Percentiles rank a stretch among this genome's conserved stretches.
Evolutionary conservation across 2,113 vertebrate genomes (phyloP).

Genomic region (Amphiprion ocellaris): DNA sequence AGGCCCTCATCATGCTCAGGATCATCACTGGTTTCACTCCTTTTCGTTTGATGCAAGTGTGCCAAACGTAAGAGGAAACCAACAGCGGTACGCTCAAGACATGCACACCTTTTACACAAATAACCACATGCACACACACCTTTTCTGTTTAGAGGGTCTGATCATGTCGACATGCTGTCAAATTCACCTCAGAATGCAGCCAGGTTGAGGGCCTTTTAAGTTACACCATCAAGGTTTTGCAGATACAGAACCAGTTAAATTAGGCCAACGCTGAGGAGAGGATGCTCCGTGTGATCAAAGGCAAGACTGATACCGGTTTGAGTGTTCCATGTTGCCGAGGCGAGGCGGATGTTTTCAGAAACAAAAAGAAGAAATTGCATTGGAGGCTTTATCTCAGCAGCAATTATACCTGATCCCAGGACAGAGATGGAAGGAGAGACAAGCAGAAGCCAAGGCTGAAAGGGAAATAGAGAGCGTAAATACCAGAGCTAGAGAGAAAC

Average conservation of each 20-base stretch:
- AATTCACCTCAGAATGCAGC: conserved; percentile 30
- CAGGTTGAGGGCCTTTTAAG: conserved; percentile 60
- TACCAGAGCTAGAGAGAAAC: conserved; percentile 40
- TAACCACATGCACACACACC: neutral
- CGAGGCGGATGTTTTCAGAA: conserved; percentile 49
- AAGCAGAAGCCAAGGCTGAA: conserved; percentile 14
- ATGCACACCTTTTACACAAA: neutral
- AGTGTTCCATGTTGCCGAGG: conserved; percentile 39
- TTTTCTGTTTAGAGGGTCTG: conserved; percentile 19
- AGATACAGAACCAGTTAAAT: conserved; percentile 53
- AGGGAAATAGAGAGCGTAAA: conserved; percentile 16
- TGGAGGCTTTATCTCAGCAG: conserved; percentile 48
- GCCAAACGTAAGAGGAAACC: conserved; percentile 21
- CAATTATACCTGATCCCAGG: conserved; percentile 61
- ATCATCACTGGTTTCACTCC: neutral
- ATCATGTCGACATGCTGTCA: conserved; percentile 46
- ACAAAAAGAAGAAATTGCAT: conserved; percentile 50
- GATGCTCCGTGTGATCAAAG: conserved; percentile 71
- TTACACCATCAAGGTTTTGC: conserved; percentile 53
- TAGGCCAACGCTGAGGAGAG: conserved; percentile 47
- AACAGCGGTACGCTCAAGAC: neutral
- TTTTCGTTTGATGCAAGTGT: conserved; percentile 6
- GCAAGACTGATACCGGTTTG: conserved; percentile 36
- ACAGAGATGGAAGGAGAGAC: conserved; percentile 45
- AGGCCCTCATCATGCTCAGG: conserved; percentile 10